Percentiles rank a stretch among this genome's conserved stretches.
Conservation (phyloP, 2,888 invertebrate genomes). For the Beris morrisii region DNA sequence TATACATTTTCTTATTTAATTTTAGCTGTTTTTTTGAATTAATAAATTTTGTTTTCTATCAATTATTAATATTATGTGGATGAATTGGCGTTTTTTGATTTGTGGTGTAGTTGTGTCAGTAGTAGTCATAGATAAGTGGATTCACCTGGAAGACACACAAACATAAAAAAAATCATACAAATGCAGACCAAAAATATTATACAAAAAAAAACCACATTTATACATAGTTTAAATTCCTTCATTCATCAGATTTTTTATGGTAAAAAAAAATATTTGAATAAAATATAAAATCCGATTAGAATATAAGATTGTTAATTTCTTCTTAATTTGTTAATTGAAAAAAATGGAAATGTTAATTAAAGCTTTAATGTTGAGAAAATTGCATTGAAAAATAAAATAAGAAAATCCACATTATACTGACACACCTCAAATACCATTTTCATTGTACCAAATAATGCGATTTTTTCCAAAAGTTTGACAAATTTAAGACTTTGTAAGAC, state of each 20-base stretch:
- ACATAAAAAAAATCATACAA: conserved; percentile 34
- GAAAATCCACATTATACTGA: neutral
- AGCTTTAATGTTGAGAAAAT: no score
- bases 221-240: neutral
- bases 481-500: no score
- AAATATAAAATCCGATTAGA: no score
- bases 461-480: no score
- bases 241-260: neutral
- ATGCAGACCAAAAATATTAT: conserved; percentile 10
- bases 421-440: neutral
- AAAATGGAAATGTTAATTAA: no score
- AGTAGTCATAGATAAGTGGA: conserved; percentile 42
- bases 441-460: no score
- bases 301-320: no score
- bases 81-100: conserved; percentile 18
- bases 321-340: neutral
- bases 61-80: conserved; percentile 1
- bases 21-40: neutral
- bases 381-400: neutral
- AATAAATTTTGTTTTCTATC: neutral
- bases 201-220: neutral
- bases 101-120: conserved; percentile 37
- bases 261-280: no score
- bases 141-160: conserved; percentile 41
- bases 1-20: neutral